phyloP scores from a whole-genome alignment of 2,888 invertebrate genomes.

The Phanerotoma sp. region DNA sequence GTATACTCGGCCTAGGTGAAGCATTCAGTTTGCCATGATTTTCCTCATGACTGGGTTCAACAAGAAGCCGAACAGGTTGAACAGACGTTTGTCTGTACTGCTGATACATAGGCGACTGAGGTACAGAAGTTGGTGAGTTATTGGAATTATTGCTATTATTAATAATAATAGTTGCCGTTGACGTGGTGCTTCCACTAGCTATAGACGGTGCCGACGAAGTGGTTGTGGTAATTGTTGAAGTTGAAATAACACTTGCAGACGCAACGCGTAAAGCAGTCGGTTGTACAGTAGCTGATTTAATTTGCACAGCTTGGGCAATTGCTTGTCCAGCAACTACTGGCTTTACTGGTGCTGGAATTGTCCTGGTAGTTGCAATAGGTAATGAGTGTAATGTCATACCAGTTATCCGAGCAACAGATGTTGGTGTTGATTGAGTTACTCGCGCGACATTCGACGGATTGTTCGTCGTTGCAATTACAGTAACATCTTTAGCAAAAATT shows the following conservation, averaged over 20 bases:
- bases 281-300: slow-evolving; percentile 43
- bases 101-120: slow-evolving; percentile 39
- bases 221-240: slow-evolving; percentile 29
- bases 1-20: slow-evolving; percentile 79
- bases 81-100: slow-evolving; percentile 51
- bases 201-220: slow-evolving; percentile 9
- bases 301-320: slow-evolving; percentile 49
- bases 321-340: slow-evolving; percentile 40
- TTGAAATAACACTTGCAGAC: slow-evolving; percentile 15
- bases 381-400: slow-evolving; percentile 53
- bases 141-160: slow-evolving; percentile 28
- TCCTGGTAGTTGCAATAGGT: slow-evolving; percentile 47
- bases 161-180: slow-evolving; percentile 26
- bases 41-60: slow-evolving; percentile 52
- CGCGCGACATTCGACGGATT: slow-evolving; percentile 44
- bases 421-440: slow-evolving; percentile 46
- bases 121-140: slow-evolving; percentile 36
- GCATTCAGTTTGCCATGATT: slow-evolving; percentile 59
- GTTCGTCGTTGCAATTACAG: slow-evolving; percentile 50
- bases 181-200: slow-evolving; percentile 15
- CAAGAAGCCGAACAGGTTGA: slow-evolving; percentile 53
- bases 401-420: slow-evolving; percentile 51
- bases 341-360: slow-evolving; percentile 47
- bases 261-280: slow-evolving; percentile 27
- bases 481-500: no score